A percentile compares a stretch with the other conserved stretches of the same genome.
Evolutionary conservation across 2,113 vertebrate genomes (phyloP).

Genomic region (Pelmatolapia mariae): DNA sequence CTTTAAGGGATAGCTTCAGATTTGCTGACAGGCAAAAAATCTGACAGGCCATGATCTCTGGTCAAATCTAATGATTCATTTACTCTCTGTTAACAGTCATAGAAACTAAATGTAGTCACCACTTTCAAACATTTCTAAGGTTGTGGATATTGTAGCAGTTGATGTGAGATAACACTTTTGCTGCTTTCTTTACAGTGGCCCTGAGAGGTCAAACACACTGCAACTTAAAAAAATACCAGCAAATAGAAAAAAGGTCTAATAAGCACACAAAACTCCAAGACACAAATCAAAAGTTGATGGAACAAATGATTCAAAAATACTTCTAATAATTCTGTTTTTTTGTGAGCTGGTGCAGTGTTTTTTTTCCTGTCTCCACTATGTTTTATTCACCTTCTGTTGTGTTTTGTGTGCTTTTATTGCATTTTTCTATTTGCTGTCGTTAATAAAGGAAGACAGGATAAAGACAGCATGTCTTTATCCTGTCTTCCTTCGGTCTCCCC

Average conservation of each 20-base stretch:
- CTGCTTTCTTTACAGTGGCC: not conserved
- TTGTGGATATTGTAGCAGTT: not conserved
- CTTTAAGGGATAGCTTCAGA: conserved; percentile 31
- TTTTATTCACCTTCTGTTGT: not conserved
- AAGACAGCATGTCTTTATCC: not conserved
- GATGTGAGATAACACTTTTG: not conserved
- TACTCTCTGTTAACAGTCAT: not conserved
- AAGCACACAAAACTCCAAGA: not conserved
- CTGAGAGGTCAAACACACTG: not conserved
- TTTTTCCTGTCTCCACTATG: accelerated
- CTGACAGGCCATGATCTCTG: not conserved
- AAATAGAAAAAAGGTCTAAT: not conserved
- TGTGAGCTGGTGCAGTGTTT: not conserved
- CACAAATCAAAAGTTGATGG: not conserved
- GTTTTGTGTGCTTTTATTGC: not conserved
- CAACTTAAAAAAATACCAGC: not conserved
- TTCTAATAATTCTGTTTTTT: not conserved
- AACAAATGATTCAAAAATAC: not conserved
- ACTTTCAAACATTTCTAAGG: not conserved
- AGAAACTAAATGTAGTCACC: not conserved
- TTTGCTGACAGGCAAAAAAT: not conserved
- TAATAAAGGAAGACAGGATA: not conserved
- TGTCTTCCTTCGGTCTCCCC: too few species aligned
- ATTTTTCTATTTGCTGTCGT: not conserved
- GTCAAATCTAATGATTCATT: not conserved